phyloP scores from a whole-genome alignment of 2,797 vertebrate species.

The Coregonus sp. region DNA sequence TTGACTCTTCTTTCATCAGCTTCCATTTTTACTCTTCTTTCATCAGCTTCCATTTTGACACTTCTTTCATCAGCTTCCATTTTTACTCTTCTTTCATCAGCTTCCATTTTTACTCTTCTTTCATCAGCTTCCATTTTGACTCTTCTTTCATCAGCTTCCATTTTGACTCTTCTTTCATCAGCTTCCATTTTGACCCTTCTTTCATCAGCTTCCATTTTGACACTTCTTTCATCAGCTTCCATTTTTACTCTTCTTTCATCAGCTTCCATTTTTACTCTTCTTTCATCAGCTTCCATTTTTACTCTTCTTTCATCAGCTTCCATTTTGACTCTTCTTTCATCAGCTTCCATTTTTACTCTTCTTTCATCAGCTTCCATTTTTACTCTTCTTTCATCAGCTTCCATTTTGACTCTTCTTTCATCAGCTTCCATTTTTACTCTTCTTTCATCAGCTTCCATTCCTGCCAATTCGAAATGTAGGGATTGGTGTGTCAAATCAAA shows the following conservation, averaged over 20 bases:
- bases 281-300: slow-evolving; percentile 19
- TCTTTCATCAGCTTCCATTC: slow-evolving; percentile 20
- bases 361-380: slow-evolving; percentile 19
- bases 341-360: slow-evolving; percentile 13
- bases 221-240: slow-evolving; percentile 12
- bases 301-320: slow-evolving; percentile 15
- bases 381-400: slow-evolving; percentile 14
- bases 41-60: slow-evolving; percentile 14
- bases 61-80: slow-evolving; percentile 17
- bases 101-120: slow-evolving; percentile 18
- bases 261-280: slow-evolving; percentile 10
- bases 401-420: slow-evolving; percentile 11
- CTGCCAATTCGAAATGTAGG: not conserved
- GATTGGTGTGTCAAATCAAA: slow-evolving; percentile 31
- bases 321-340: slow-evolving; percentile 11
- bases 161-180: slow-evolving; percentile 10
- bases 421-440: slow-evolving; percentile 16
- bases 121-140: slow-evolving; percentile 13
- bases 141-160: slow-evolving; percentile 18
- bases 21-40: slow-evolving; percentile 18
- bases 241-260: slow-evolving; percentile 10
- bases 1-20: not conserved
- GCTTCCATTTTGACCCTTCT: slow-evolving; percentile 14
- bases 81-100: slow-evolving; percentile 4
- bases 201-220: slow-evolving; percentile 16